phyloP scores from a whole-genome alignment of 2,797 vertebrate genomes.

The Rousettus madagascariensis region DNA sequence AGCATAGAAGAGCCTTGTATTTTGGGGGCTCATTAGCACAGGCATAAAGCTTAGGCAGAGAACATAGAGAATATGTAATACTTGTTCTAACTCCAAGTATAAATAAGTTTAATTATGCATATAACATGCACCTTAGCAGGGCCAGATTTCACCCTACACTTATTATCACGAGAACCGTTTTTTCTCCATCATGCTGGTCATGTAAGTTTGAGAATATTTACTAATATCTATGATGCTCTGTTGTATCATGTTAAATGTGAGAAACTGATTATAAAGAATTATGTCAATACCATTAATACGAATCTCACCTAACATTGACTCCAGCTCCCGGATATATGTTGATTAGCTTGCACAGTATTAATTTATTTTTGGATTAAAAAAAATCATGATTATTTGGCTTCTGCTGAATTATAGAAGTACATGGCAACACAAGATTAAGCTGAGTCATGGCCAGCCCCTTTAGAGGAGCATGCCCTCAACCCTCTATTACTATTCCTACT shows the following conservation, averaged over 20 bases:
- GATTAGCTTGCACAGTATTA: neutral
- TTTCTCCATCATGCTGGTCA: neutral
- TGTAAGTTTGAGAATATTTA: neutral
- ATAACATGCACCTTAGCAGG: neutral
- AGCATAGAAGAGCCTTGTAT: neutral
- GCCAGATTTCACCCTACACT: neutral
- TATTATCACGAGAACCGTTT: neutral
- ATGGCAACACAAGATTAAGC: neutral
- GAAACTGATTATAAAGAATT: neutral
- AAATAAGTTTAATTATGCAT: neutral
- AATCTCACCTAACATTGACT: neutral
- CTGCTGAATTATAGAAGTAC: neutral
- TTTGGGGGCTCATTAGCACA: neutral
- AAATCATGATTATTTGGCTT: neutral
- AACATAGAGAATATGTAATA: neutral
- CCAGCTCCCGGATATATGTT: neutral
- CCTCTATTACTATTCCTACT: neutral
- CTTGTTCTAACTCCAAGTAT: neutral
- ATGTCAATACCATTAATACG: neutral
- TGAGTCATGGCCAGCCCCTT: fast-evolving
- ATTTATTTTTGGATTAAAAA: neutral
- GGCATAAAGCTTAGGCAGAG: neutral
- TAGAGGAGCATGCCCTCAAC: neutral
- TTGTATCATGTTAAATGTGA: neutral
- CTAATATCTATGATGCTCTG: neutral